Base-by-base conservation (phyloP, 2,888 invertebrate species). In the Aproaerema taeniolella region DNA sequence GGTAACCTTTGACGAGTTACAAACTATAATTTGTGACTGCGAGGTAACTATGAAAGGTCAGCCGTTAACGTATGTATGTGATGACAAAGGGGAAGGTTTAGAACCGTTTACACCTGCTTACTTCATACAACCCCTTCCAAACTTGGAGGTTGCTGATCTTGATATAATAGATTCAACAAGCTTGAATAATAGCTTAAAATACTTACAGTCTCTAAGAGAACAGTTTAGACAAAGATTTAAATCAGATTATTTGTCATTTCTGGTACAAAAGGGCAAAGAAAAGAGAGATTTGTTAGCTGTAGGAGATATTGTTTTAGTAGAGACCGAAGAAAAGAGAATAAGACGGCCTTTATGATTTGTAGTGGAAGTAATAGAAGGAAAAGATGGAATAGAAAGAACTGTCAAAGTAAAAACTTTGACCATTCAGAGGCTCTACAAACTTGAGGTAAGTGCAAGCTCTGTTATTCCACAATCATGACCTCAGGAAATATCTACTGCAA, bases 341-440 rank as follows among this genome's bases (percentile, higher is more conserved):
- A 41, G 38, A 29, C 41, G 41, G 45, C 45, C 37, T 11, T 16
- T 45, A 30, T 41, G 36, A 7, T n/a, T 41, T 8, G 26, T 45
- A 11, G 10, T 12, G 16, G 26, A 45, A 7, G 8, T 45, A 15
- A 25, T 37, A 20, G 14, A 17, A 33, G 42, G 45, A 8, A 42
- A 17, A 26, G 45, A 42, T 30, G 42, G 42, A 6, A 26, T 34
- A 8, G 8, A 32, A 1, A 26, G 41, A 30, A 36, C 39, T 13
- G 45, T n/a, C n/a, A n/a, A n/a, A n/a, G n/a, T n/a, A n/a, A n/a
- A n/a, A n/a, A n/a, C n/a, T n/a, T n/a, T n/a, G n/a, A n/a, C n/a
- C n/a, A n/a, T n/a, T n/a, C n/a, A n/a, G n/a, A n/a, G n/a, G n/a
- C n/a, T n/a, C n/a, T n/a, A n/a, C n/a, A n/a, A n/a, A n/a, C n/a